Evolutionary conservation across 1,140 invertebrate genomes (phyloP), one percentile per base, ranked within the genome.

Genomic region (Drosophila kanapiae): DNA sequence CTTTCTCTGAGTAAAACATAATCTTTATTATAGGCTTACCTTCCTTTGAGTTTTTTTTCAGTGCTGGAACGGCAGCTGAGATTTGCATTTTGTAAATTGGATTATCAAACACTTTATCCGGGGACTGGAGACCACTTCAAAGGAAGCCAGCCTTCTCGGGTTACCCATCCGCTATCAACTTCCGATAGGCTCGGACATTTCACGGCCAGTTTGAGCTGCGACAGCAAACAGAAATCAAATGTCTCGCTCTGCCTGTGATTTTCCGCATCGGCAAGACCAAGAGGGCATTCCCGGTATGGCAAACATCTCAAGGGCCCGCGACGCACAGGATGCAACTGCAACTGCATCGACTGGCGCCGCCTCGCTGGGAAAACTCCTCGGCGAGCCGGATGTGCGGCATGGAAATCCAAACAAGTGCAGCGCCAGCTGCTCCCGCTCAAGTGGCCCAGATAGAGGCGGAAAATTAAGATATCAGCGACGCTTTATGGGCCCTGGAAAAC

Each of bases 401-500:
- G 70, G 81, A 76, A 90, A 90, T 70, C 80, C 75, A 90, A 90
- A 90, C 85, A 90, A 90, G 85, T 90, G 85, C 85, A 88, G 68
- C 71, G 18, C 43, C 69, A 71, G 42, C 67, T 59, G 42, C 65
- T 45, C 49, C 31, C 53, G 37, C 59, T 86, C 65, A 72, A 77
- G 75, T 79, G 79, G 27, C 58, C 45, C 40, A 75, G 82, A 82
- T 90, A 91, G 81, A 82, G 48, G 74, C 75, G 75, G 78, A 67
- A 90, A 90, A 90, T 90, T 90, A 90, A 90, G 85, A 90, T 90
- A 90, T 90, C 81, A 82, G 81, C 70, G 63, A 64, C 85, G 85
- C 85, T 82, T 85, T 85, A 90, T 68, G 64, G 60, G 18, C 63
- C 57, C 27, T 62, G 51, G 27, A 56, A 45, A 71, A 74, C 69